Evolutionary conservation across 2,113 vertebrate genomes (phyloP).

Genomic region (Dissostichus mawsoni): DNA sequence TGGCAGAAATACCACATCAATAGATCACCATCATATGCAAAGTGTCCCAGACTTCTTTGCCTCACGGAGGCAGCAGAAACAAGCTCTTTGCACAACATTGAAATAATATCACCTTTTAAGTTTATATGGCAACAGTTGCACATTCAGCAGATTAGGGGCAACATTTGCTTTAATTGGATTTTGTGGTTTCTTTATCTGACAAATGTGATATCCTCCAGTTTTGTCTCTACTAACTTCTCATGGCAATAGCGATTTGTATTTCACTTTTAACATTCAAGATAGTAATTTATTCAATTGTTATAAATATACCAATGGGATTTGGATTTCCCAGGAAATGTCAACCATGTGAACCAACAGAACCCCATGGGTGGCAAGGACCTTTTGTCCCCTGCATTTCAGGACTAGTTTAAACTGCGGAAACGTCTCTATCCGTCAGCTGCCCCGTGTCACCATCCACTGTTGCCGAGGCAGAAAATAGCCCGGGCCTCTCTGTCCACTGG

Average conservation of each 20-base stretch:
- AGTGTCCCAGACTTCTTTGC: too few species aligned
- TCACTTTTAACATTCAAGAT: not conserved
- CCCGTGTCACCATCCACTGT: conserved; percentile 43
- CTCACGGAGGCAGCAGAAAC: not conserved
- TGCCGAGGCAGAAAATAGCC: conserved; percentile 72
- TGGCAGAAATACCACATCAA: too few species aligned
- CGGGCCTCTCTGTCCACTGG: conserved; percentile 51
- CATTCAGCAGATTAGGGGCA: not conserved
- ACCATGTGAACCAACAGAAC: conserved; percentile 12
- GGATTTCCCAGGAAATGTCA: conserved; percentile 9
- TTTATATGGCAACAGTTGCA: not conserved
- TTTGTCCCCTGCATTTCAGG: conserved; percentile 56
- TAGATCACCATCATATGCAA: too few species aligned
- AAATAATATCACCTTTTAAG: not conserved
- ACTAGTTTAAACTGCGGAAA: conserved; percentile 40
- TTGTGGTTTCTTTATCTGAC: not conserved
- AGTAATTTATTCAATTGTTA: not conserved
- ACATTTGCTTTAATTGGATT: not conserved
- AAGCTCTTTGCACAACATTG: not conserved
- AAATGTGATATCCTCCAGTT: not conserved
- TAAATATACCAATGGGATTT: not conserved
- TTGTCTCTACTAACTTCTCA: not conserved
- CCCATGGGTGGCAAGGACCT: conserved; percentile 41
- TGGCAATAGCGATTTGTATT: too few species aligned
- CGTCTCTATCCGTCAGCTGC: conserved; percentile 69